A percentile compares a stretch with the other conserved stretches of the same genome.
Conservation (phyloP, 1,140 invertebrate genomes). For the Andricus grossulariae region DNA sequence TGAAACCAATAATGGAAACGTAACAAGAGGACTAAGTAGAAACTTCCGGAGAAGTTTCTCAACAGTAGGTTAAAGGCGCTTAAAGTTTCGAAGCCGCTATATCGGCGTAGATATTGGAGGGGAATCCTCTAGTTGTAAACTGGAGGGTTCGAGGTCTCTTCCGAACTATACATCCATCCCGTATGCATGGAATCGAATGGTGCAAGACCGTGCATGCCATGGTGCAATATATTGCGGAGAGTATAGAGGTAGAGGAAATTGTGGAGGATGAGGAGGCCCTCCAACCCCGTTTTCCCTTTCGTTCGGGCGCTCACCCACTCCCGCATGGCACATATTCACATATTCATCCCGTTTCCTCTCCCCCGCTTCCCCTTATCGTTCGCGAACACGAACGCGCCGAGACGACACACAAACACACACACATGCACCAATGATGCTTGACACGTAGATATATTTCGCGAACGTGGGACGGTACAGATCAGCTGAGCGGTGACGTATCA, state of each 20-base stretch:
- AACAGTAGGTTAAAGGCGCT: no score
- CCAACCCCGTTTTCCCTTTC: constrained; percentile 71
- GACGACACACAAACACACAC: constrained; percentile 50
- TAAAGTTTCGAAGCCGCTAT: no score
- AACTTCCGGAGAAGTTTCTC: no score
- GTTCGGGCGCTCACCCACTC: constrained; percentile 57
- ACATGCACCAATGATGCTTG: constrained; percentile 1
- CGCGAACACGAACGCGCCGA: constrained; percentile 33
- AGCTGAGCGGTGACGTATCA: constrained; percentile 62
- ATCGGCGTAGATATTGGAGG: no score
- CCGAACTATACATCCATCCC: constrained; percentile 53
- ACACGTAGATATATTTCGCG: background rate
- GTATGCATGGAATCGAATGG: constrained; percentile 58
- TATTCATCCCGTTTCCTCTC: constrained; percentile 63
- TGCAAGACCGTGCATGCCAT: constrained; percentile 55
- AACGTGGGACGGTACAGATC: constrained; percentile 40
- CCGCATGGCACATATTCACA: constrained; percentile 69
- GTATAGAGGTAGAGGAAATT: constrained; percentile 37
- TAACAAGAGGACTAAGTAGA: no score
- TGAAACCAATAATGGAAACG: no score
- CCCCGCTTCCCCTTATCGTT: constrained; percentile 46
- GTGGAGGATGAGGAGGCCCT: constrained; percentile 50
- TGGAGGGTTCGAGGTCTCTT: constrained; percentile 43
- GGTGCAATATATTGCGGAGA: constrained; percentile 57
- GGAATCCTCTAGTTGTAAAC: no score